Conservation (phyloP, 2,797 vertebrate species). For the Dicrostonyx torquatus region DNA sequence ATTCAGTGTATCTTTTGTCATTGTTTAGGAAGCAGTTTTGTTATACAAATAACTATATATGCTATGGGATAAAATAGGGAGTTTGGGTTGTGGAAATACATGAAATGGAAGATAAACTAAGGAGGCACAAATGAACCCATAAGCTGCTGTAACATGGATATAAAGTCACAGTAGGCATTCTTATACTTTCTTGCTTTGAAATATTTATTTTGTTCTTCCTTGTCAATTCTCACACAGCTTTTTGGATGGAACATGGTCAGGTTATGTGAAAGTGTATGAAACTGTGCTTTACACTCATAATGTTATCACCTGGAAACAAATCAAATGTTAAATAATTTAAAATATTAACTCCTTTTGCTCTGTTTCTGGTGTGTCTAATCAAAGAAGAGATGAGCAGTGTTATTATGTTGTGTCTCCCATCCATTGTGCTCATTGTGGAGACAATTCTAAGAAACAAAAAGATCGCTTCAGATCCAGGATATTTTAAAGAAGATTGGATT, state of each 20-base stretch:
- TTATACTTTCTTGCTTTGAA: constrained; percentile 46
- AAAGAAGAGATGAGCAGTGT: background rate
- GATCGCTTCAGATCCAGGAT: background rate
- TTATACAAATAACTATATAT: background rate
- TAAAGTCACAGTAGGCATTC: background rate
- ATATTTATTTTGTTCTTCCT: constrained; percentile 48
- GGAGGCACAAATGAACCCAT: background rate
- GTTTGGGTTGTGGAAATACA: background rate
- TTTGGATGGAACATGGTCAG: constrained; percentile 59
- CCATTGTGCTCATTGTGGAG: background rate
- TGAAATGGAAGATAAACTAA: background rate
- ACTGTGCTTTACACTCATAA: background rate
- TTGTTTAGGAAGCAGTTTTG: background rate
- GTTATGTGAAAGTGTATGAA: constrained; percentile 54
- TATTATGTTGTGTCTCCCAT: background rate
- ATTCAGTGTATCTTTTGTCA: background rate
- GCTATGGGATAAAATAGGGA: rapidly evolving
- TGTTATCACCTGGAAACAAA: background rate
- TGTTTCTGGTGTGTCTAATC: background rate
- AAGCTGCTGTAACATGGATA: background rate
- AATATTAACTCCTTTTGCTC: background rate
- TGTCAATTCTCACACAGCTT: background rate
- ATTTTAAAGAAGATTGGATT: background rate
- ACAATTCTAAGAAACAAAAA: background rate
- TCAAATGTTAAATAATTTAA: background rate